These are phyloP conservation scores for Muraenolepis orangiensis DNA, from an alignment of 2,797 vertebrate species.

Conservation along the genomic window DNA sequence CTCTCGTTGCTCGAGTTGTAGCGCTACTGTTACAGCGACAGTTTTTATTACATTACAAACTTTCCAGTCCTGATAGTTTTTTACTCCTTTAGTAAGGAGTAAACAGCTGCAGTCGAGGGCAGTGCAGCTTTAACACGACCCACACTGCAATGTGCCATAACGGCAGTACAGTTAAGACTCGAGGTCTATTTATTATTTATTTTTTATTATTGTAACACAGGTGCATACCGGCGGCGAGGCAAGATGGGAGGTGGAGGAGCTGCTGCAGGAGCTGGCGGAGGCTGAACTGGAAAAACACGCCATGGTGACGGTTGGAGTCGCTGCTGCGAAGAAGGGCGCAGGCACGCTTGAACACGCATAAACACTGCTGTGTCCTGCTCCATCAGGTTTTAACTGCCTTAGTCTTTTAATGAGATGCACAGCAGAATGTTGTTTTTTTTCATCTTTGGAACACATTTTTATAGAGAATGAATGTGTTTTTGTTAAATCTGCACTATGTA, in stretches of 20 bases:
- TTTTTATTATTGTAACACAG: too few species aligned
- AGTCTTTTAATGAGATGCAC: neutral
- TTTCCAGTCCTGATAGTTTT: neutral
- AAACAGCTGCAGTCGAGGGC: neutral
- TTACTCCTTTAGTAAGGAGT: neutral
- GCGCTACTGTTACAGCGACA: too few species aligned
- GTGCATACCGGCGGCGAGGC: constrained; percentile 88
- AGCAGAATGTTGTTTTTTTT: too few species aligned
- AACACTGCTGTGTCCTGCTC: neutral
- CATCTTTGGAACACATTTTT: too few species aligned
- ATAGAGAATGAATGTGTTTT: too few species aligned
- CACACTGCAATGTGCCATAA: neutral
- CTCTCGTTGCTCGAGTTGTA: too few species aligned
- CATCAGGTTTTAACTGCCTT: neutral
- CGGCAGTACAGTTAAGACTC: neutral
- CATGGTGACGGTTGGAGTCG: constrained; percentile 85
- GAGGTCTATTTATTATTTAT: too few species aligned
- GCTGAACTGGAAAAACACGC: constrained; percentile 92
- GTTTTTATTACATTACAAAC: too few species aligned
- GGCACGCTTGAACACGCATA: neutral
- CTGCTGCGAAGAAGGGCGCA: constrained; percentile 38
- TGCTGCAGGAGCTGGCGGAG: constrained; percentile 96
- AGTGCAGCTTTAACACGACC: neutral
- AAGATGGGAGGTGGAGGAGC: constrained; percentile 94
- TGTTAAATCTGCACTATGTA: too few species aligned